Evolutionary conservation across 92 coral and sea anemone species (phyloP).

Genomic region (Palythoa grandiflora): DNA sequence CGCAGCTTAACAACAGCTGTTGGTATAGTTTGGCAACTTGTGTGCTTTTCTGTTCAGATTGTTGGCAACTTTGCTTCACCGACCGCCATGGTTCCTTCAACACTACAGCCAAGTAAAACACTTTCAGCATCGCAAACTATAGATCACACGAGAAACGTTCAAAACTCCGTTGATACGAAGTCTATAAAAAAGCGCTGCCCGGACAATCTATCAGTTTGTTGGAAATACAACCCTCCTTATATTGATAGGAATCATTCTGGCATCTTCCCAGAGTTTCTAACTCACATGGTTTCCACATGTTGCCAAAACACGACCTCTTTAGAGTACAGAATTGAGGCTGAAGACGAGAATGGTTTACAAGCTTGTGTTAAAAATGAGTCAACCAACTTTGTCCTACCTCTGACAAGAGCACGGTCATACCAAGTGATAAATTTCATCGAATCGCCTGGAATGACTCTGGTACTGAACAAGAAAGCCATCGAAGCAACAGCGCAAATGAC

Average conservation of each 20-base stretch:
- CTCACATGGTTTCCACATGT: conserved; percentile 25
- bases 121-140: not conserved
- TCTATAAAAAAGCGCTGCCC: not conserved
- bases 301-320: conserved; percentile 4
- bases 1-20: not conserved
- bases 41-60: not conserved
- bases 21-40: not conserved
- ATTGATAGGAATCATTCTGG: conserved; percentile 28
- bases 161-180: not conserved
- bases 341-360: conserved; percentile 27
- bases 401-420: not conserved
- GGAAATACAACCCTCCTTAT: conserved; percentile 37
- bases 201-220: conserved; percentile 11
- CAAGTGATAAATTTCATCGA: conserved; percentile 10
- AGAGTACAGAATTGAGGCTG: conserved; percentile 21
- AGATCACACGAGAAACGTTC: not conserved
- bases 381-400: conserved; percentile 31
- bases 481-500: conserved; percentile 19
- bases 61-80: not conserved
- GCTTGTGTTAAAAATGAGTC: conserved; percentile 33
- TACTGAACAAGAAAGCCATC: conserved; percentile 41
- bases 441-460: conserved; percentile 40
- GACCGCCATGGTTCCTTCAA: not conserved
- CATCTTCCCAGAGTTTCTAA: conserved; percentile 30
- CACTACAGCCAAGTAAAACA: not conserved